Evolutionary conservation across 2,113 vertebrate species (phyloP), one percentile per base, ranked within the genome.

Genomic region (Pteropus alecto): DNA sequence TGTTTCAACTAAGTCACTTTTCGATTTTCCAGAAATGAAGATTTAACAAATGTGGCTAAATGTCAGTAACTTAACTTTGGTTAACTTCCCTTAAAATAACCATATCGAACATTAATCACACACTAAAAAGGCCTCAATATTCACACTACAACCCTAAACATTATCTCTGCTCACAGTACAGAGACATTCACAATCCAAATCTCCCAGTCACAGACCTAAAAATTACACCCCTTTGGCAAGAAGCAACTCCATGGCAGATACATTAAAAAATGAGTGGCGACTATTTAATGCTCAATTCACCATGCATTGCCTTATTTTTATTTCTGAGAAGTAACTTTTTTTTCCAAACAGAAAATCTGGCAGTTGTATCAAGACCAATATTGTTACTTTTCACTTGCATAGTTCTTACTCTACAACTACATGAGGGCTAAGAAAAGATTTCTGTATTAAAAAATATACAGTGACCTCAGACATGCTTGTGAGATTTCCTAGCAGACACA

Each of bases 271-370:
- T 22, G 10, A 97, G 38, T 18, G 24, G 22, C 21, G 5, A 6
- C 38, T 89, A 38, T 81, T 77, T 74, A 28, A 65, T 38, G 43
- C 18, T 65, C 38, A 28, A 48, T 48, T 65, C 10, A 14, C 28
- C 43, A 28, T 2, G 54, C 30, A 38, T 12, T 89, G 43, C 46
- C 70, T 76, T 73, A 74, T 63, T 96, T 94, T 96, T 63, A 77
- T 73, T 82, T 90, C 93, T 78, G 30, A 77, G 60, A 83, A 77
- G n/a, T 63, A 12, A 16, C 24, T 68, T 91, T 82, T 86, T 70
- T 60, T 46, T 28, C 22, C 48, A 94, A 90, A 93, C 73, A 60
- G 77, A 88, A 90, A 90, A 95, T 30, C 79, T 93, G 48, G 28
- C n/a, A 60, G 14, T 67, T 90, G 24, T 67, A 82, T 70, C 81